These are phyloP conservation scores for Cinara cedri DNA, from an alignment of 2,888 invertebrate species.

Conservation along the genomic window DNA sequence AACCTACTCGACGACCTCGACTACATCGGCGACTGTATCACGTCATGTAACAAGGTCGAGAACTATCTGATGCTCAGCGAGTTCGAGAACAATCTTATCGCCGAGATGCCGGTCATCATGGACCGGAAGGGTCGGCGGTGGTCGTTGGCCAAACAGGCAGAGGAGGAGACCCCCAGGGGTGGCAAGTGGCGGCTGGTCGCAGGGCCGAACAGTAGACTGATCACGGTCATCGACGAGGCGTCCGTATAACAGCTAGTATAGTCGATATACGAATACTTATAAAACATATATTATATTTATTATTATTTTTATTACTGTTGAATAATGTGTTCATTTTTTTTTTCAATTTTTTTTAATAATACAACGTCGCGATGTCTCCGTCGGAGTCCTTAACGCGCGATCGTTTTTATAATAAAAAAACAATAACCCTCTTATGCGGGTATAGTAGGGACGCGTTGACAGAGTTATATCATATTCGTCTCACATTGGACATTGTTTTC, in stretches of 20 bases:
- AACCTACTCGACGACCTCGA: constrained; percentile 79
- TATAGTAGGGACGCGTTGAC: background rate
- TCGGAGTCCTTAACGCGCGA: background rate
- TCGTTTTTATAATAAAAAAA: constrained; percentile 18
- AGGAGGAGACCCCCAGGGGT: constrained; percentile 60
- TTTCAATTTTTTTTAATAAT: background rate
- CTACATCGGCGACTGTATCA: constrained; percentile 82
- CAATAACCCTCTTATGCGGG: background rate
- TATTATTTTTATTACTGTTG: constrained; percentile 13
- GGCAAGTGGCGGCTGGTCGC: constrained; percentile 64
- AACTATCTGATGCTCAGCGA: constrained; percentile 86
- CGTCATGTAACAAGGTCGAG: constrained; percentile 83
- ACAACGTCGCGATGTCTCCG: background rate
- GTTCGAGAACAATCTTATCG: constrained; percentile 83
- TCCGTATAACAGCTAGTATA: constrained; percentile 62
- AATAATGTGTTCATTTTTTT: constrained; percentile 37
- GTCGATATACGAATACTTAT: background rate
- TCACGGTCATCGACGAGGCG: constrained; percentile 80
- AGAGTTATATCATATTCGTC: background rate
- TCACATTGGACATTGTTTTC: background rate
- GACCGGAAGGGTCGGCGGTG: constrained; percentile 75
- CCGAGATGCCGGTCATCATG: constrained; percentile 76
- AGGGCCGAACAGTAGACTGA: constrained; percentile 70
- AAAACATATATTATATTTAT: background rate
- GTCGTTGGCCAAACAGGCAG: constrained; percentile 70